Percentiles rank a stretch among this genome's conserved stretches.
Conservation (phyloP, 1,140 invertebrate species). For the Hypothenemus hampei region DNA sequence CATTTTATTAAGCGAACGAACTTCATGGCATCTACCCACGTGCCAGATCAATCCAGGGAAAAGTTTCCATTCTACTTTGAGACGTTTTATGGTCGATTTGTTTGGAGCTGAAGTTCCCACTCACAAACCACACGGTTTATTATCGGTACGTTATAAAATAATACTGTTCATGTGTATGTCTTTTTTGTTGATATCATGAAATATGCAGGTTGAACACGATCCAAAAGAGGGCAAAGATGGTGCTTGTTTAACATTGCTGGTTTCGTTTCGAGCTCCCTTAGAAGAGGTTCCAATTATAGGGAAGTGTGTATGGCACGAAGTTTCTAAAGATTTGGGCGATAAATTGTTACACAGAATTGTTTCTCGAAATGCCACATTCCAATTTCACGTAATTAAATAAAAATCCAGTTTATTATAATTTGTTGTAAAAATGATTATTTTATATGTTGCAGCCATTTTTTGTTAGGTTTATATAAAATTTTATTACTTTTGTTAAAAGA, state of each 20-base stretch:
- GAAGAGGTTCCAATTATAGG: conserved; percentile 81
- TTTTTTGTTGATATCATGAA: too few relatives aligned
- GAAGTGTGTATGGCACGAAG: conserved; percentile 84
- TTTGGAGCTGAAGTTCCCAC: conserved; percentile 81
- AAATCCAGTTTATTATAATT: background rate
- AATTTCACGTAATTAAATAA: conserved; percentile 59
- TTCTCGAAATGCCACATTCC: conserved; percentile 70
- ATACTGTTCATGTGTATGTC: background rate
- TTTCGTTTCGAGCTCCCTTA: conserved; percentile 78
- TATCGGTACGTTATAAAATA: conserved; percentile 54
- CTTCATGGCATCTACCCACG: conserved; percentile 73
- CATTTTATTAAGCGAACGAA: conserved; percentile 79
- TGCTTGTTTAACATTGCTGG: conserved; percentile 74
- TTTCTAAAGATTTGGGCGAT: conserved; percentile 65
- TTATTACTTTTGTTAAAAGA: background rate
- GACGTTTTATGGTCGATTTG: conserved; percentile 86
- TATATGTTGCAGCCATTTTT: background rate
- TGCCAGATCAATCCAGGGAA: conserved; percentile 83
- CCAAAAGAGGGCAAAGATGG: conserved; percentile 61
- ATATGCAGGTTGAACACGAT: conserved; percentile 52
- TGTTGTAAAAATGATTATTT: background rate
- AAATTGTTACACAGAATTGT: conserved; percentile 61
- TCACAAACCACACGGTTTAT: conserved; percentile 77
- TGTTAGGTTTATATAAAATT: background rate
- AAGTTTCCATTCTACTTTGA: conserved; percentile 80